A percentile compares a stretch with the other conserved stretches of the same genome.
phyloP scores from a whole-genome alignment of 2,888 invertebrate genomes.

The Rutpela maculata region DNA sequence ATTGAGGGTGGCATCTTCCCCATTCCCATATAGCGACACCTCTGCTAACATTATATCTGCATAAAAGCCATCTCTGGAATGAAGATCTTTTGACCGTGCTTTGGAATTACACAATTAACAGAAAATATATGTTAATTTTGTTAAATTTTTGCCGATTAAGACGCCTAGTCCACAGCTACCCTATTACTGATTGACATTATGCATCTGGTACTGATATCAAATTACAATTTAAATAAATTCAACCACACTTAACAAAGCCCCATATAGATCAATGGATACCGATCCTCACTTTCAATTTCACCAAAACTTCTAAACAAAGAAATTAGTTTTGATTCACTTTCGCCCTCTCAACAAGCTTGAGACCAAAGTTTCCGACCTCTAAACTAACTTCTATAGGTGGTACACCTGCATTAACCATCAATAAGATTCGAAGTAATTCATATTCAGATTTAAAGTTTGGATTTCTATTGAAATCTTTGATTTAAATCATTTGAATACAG shows the following conservation, averaged over 20 bases:
- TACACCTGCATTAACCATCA: constrained; percentile 64
- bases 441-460: constrained; percentile 61
- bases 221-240: constrained; percentile 36
- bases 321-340: constrained; percentile 24
- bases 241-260: constrained; percentile 9
- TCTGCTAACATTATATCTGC: no score
- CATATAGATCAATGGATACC: constrained; percentile 26
- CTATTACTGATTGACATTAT: neutral
- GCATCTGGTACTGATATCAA: constrained; percentile 32
- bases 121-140: no score
- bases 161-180: no score
- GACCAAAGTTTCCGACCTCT: constrained; percentile 18
- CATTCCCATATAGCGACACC: no score
- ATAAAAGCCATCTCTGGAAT: no score
- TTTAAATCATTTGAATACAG: constrained; percentile 59
- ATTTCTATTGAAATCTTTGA: constrained; percentile 59
- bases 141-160: no score
- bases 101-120: no score
- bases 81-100: no score
- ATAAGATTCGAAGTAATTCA: constrained; percentile 62
- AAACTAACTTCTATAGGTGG: constrained; percentile 49
- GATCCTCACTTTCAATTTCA: constrained; percentile 36
- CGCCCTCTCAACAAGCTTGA: neutral
- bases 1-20: no score
- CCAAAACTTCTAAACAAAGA: constrained; percentile 31